Percentiles rank a stretch among this genome's conserved stretches.
Evolutionary conservation across 2,888 invertebrate species (phyloP).

Genomic region (Hololepta plana): DNA sequence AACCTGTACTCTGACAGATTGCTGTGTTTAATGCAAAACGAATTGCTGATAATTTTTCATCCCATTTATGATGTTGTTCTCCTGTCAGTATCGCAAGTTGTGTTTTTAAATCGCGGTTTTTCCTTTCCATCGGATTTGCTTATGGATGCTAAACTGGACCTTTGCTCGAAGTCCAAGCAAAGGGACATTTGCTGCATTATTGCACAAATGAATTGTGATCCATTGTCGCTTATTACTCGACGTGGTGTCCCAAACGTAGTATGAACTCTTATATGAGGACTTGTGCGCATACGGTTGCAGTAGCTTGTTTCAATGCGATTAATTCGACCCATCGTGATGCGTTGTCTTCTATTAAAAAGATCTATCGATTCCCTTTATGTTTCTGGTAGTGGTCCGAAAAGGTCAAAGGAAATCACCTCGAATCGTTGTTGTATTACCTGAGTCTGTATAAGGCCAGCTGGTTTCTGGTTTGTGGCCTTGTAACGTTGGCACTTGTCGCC

Average conservation of each 20-base stretch:
- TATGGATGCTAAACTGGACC: not conserved
- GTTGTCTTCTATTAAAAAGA: not conserved
- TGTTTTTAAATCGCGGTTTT: conserved; percentile 1
- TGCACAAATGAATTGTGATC: conserved; percentile 1
- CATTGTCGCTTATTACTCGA: conserved; percentile 2
- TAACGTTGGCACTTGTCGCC: conserved; percentile 15
- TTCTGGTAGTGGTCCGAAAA: too few species aligned
- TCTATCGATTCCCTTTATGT: too few species aligned
- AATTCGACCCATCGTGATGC: conserved; percentile 1
- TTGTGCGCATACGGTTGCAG: conserved; percentile 1
- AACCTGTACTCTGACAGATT: too few species aligned
- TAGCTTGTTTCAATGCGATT: conserved; percentile 1
- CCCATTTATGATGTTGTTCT: conserved; percentile 1
- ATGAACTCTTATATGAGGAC: conserved; percentile 1
- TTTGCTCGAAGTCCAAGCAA: not conserved
- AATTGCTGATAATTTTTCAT: not conserved
- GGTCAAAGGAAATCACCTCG: conserved; percentile 1
- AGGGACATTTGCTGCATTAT: not conserved
- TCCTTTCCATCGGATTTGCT: conserved; percentile 1
- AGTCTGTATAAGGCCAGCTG: conserved; percentile 15
- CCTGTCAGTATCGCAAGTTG: conserved; percentile 1
- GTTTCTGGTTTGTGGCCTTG: conserved; percentile 13
- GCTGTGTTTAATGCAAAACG: conserved; percentile 1
- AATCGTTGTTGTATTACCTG: conserved; percentile 7
- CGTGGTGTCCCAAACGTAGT: too few species aligned